Conservation (phyloP, 2,113 vertebrate genomes). For the Rhynchopsitta pachyrhyncha region DNA sequence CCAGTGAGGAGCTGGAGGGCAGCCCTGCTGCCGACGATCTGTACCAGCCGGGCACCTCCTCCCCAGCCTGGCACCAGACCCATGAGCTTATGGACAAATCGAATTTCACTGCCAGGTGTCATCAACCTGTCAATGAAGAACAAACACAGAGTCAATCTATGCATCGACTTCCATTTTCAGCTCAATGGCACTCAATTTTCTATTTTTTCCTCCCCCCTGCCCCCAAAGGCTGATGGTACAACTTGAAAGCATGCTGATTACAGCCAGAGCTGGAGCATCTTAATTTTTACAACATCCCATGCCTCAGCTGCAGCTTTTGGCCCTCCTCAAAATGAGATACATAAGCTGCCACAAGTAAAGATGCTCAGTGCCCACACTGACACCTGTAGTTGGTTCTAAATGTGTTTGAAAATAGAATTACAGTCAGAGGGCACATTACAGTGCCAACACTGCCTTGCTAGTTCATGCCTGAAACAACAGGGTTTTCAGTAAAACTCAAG, state of each 20-base stretch:
- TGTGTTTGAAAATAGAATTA: background rate
- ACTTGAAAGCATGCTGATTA: background rate
- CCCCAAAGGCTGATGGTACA: background rate
- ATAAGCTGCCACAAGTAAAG: background rate
- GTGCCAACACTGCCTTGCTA: background rate
- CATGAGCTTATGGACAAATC: slow-evolving; percentile 95
- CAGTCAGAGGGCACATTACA: background rate
- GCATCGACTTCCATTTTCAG: background rate
- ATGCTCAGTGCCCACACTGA: background rate
- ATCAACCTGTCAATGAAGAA: slow-evolving; percentile 81
- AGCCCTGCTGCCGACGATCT: slow-evolving; percentile 78
- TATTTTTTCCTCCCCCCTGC: background rate
- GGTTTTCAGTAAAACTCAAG: background rate
- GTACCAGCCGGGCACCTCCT: slow-evolving; percentile 82
- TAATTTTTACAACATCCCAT: background rate
- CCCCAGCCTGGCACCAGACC: slow-evolving; percentile 96
- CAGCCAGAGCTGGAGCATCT: background rate
- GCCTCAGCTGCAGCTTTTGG: background rate
- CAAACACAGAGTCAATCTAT: background rate
- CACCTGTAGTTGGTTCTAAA: background rate
- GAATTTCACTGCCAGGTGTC: slow-evolving; percentile 85
- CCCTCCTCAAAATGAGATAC: background rate
- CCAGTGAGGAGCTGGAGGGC: slow-evolving; percentile 85
- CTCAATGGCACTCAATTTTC: background rate
- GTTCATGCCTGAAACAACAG: background rate